Evolutionary conservation across 2,113 vertebrate species (phyloP).

Genomic region (Megaceryle maxima): DNA sequence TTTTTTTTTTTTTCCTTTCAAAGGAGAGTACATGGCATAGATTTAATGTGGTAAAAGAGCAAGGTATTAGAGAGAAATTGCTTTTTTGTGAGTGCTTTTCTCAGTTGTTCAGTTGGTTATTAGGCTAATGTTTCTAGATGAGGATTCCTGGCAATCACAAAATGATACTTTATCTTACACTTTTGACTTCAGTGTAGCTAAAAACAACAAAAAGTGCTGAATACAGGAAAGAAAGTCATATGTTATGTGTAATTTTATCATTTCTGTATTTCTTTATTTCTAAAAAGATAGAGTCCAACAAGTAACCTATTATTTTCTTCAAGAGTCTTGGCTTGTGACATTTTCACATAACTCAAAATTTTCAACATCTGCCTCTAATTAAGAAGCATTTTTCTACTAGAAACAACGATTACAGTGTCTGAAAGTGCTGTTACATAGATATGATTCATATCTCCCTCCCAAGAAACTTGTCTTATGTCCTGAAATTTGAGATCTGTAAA

Average conservation of each 20-base stretch:
- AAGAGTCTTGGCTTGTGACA: not conserved
- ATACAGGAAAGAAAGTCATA: not conserved
- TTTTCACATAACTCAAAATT: slow-evolving; percentile 15
- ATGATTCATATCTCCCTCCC: slow-evolving; percentile 36
- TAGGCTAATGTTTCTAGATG: not conserved
- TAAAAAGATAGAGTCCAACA: not conserved
- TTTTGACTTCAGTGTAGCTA: not conserved
- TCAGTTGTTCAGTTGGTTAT: not conserved
- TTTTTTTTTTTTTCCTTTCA: not conserved
- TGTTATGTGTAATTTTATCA: not conserved
- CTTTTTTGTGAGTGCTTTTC: not conserved
- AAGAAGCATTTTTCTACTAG: slow-evolving; percentile 18
- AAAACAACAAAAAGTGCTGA: not conserved
- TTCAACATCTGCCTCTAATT: slow-evolving; percentile 57
- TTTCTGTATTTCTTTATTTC: not conserved
- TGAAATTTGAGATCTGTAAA: slow-evolving; percentile 39
- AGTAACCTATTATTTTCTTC: slow-evolving; percentile 23
- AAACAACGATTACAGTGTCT: slow-evolving; percentile 38
- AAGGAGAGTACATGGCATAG: not conserved
- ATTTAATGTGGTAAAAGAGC: not conserved
- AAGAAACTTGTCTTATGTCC: slow-evolving; percentile 5
- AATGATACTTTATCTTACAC: not conserved
- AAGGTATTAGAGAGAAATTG: not conserved
- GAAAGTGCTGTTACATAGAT: slow-evolving; percentile 24
- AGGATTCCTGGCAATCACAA: not conserved